Percentiles rank a stretch among this genome's conserved stretches.
Evolutionary conservation across 2,113 vertebrate species (phyloP).

Genomic region (Saiga tatarica): DNA sequence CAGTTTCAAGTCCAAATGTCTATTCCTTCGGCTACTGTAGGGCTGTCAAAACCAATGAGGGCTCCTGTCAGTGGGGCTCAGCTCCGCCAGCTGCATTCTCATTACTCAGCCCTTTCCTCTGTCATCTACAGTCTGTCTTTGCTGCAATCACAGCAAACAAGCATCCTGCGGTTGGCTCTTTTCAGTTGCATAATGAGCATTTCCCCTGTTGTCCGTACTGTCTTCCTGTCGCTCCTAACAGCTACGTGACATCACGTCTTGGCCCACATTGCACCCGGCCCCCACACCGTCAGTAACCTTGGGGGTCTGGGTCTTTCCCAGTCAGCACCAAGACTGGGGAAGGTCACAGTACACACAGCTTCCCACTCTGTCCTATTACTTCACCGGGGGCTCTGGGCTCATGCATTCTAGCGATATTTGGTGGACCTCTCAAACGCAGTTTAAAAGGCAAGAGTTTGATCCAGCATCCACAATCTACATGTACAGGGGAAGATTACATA

Average conservation of each 20-base stretch:
- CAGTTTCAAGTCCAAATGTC: neutral
- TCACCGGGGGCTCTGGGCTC: neutral
- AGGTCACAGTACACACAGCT: fast-evolving
- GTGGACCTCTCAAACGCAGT: neutral
- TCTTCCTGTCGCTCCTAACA: neutral
- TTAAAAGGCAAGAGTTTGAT: neutral
- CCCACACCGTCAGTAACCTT: fast-evolving
- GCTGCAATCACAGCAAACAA: neutral
- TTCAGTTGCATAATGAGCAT: neutral
- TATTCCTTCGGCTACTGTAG: neutral
- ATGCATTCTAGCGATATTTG: neutral
- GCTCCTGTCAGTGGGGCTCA: neutral
- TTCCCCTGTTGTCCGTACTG: fast-evolving
- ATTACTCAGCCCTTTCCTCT: neutral
- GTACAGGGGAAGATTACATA: neutral
- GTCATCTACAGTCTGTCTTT: neutral
- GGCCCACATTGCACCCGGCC: neutral
- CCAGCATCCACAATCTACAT: neutral
- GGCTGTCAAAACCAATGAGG: neutral
- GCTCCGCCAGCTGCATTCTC: neutral
- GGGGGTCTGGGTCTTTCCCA: neutral
- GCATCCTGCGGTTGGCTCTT: neutral
- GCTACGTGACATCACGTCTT: fast-evolving
- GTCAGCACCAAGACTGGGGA: neutral
- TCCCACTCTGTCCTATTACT: neutral